A percentile compares a stretch with the other conserved stretches of the same genome.
phyloP scores from a whole-genome alignment of 2,113 vertebrate genomes.

The Heliornis fulica region DNA sequence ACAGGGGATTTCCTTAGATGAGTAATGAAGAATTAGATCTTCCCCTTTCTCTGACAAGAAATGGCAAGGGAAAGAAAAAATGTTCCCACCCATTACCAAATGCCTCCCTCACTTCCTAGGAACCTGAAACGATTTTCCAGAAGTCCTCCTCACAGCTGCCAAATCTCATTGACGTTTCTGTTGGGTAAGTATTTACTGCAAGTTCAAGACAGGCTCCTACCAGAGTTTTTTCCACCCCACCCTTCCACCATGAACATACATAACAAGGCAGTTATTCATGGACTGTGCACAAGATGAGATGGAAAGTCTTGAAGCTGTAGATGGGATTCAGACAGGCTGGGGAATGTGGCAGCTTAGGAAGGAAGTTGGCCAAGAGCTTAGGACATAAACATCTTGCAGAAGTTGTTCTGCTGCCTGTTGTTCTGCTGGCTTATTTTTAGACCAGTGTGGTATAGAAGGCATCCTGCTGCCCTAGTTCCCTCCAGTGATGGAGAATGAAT shows the following conservation, averaged over 20 bases:
- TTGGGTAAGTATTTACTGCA: slow-evolving; percentile 59
- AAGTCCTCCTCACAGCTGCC: slow-evolving; percentile 32
- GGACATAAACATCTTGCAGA: slow-evolving; percentile 1
- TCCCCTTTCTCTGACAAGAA: slow-evolving; percentile 1
- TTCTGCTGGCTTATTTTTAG: slow-evolving; percentile 43
- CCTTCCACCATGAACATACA: slow-evolving; percentile 20
- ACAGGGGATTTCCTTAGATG: slow-evolving; percentile 3
- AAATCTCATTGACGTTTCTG: slow-evolving; percentile 41
- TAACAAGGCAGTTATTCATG: slow-evolving; percentile 62
- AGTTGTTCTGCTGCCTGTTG: slow-evolving; percentile 22
- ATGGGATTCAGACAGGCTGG: slow-evolving; percentile 42
- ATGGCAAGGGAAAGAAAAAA: slow-evolving; percentile 21
- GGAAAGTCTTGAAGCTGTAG: slow-evolving; percentile 44
- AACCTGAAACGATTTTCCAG: slow-evolving; percentile 64
- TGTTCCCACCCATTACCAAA: slow-evolving; percentile 29
- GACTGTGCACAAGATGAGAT: slow-evolving; percentile 1
- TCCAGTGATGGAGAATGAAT: background rate
- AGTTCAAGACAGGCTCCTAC: slow-evolving; percentile 54
- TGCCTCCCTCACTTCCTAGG: slow-evolving; percentile 56
- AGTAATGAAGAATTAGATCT: slow-evolving; percentile 38
- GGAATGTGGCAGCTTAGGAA: background rate
- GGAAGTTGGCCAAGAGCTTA: background rate
- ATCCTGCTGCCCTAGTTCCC: background rate
- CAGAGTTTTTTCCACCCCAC: slow-evolving; percentile 61
- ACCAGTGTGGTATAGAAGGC: background rate